Evolutionary conservation across 1,140 invertebrate genomes (phyloP).

Genomic region (Trachelipus rathkii): DNA sequence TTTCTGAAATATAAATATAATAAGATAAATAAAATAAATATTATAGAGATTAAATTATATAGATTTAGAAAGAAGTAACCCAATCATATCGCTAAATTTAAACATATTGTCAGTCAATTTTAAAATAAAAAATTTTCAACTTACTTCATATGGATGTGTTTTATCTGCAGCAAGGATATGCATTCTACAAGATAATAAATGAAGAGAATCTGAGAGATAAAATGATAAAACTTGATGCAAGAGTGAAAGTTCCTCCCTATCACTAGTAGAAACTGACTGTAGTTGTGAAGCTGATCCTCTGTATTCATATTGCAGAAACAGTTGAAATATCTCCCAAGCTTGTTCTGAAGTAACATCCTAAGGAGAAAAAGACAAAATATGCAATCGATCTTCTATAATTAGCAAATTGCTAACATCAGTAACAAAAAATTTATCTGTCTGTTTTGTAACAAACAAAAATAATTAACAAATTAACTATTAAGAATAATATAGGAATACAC

Average conservation of each 20-base stretch:
- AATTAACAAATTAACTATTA: too few species aligned
- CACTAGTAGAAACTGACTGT: slow-evolving; percentile 7
- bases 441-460: too few species aligned
- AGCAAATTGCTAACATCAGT: too few species aligned
- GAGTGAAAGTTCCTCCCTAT: slow-evolving; percentile 20
- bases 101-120: too few species aligned
- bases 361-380: too few species aligned
- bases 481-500: too few species aligned
- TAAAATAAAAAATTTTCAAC: not conserved
- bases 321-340: slow-evolving; percentile 27
- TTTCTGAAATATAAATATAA: not conserved
- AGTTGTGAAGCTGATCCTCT: slow-evolving; percentile 19
- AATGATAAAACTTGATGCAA: slow-evolving; percentile 23
- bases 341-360: slow-evolving; percentile 23
- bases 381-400: too few species aligned
- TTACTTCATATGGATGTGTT: slow-evolving; percentile 26
- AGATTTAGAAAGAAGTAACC: too few species aligned
- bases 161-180: slow-evolving; percentile 11
- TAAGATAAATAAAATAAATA: too few species aligned
- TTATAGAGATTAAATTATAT: too few species aligned
- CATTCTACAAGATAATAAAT: slow-evolving; percentile 25
- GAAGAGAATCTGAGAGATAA: slow-evolving; percentile 22
- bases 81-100: too few species aligned
- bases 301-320: slow-evolving; percentile 29
- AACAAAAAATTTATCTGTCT: too few species aligned